A percentile compares a stretch with the other conserved stretches of the same genome.
Evolutionary conservation across 2,888 invertebrate genomes (phyloP).

Genomic region (Rhamnusium bicolor): DNA sequence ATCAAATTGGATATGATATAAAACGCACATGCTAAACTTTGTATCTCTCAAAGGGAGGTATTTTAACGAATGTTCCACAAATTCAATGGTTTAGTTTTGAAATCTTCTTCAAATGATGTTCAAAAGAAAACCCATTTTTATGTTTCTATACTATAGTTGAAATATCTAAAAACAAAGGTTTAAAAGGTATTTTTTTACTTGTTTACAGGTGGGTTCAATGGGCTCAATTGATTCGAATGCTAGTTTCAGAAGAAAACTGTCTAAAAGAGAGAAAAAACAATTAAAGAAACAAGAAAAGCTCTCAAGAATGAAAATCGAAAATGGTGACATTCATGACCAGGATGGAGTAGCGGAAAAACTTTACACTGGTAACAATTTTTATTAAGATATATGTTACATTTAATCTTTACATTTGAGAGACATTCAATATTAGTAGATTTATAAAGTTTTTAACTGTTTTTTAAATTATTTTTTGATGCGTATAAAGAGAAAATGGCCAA

Average conservation of each 20-base stretch:
- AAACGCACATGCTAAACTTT: too few relatives aligned
- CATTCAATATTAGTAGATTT: not conserved
- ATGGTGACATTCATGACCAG: conserved; percentile 78
- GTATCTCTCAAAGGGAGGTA: too few relatives aligned
- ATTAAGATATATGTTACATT: not conserved
- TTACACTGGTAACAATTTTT: conserved; percentile 80
- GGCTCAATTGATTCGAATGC: conserved; percentile 84
- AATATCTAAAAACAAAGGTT: too few relatives aligned
- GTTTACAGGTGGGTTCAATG: conserved; percentile 76
- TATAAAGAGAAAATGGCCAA: too few relatives aligned
- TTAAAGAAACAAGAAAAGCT: conserved; percentile 95
- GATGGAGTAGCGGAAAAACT: conserved; percentile 91
- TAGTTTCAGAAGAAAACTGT: conserved; percentile 93
- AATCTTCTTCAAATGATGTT: too few relatives aligned
- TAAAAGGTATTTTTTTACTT: not conserved
- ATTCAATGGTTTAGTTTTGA: too few relatives aligned
- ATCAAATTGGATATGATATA: too few relatives aligned
- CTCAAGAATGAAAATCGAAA: conserved; percentile 81
- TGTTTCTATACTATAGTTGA: too few relatives aligned
- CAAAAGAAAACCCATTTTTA: too few relatives aligned
- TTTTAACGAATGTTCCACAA: too few relatives aligned
- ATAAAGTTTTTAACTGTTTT: too few relatives aligned
- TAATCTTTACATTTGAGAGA: not conserved
- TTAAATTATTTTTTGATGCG: too few relatives aligned
- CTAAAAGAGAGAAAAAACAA: conserved; percentile 98